A percentile compares a stretch with the other conserved stretches of the same genome.
These are phyloP conservation scores for Xestia c-nigrum DNA, from an alignment of 2,888 invertebrate species.

Conservation along the genomic window DNA sequence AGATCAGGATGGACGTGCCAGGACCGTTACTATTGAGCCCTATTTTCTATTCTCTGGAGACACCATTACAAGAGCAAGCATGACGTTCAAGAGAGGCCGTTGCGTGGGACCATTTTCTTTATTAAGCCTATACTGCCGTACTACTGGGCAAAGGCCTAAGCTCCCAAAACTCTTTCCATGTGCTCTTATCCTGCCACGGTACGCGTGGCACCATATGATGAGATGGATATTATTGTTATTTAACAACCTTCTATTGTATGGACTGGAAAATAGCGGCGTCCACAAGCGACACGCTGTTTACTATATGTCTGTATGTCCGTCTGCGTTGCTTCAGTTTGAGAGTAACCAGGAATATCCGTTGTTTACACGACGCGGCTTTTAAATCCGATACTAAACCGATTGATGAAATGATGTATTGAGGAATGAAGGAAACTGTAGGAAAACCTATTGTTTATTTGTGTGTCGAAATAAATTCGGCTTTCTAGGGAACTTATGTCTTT, in stretches of 20 bases:
- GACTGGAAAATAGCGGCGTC: slow-evolving; percentile 55
- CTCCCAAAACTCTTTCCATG: no score
- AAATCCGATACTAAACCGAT: slow-evolving; percentile 64
- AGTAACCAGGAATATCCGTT: slow-evolving; percentile 66
- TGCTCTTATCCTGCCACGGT: no score
- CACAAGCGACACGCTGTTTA: slow-evolving; percentile 61
- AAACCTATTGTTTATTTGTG: slow-evolving; percentile 43
- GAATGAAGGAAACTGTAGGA: slow-evolving; percentile 18
- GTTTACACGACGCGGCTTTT: slow-evolving; percentile 61
- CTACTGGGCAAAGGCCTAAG: no score
- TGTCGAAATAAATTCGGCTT: slow-evolving; percentile 19
- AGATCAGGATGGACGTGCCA: neutral
- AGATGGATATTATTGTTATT: neutral
- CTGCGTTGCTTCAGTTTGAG: slow-evolving; percentile 59
- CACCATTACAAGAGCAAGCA: neutral
- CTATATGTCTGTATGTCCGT: slow-evolving; percentile 61
- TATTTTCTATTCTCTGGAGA: neutral
- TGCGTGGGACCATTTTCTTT: no score
- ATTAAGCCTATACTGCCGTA: no score
- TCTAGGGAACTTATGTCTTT: slow-evolving; percentile 14
- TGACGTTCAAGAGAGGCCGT: neutral
- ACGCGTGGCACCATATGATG: neutral
- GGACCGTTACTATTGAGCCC: neutral
- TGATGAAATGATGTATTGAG: slow-evolving; percentile 53
- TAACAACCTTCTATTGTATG: slow-evolving; percentile 13